Conservation (phyloP, 2,797 vertebrate species). For the Danio jaintianensis region DNA sequence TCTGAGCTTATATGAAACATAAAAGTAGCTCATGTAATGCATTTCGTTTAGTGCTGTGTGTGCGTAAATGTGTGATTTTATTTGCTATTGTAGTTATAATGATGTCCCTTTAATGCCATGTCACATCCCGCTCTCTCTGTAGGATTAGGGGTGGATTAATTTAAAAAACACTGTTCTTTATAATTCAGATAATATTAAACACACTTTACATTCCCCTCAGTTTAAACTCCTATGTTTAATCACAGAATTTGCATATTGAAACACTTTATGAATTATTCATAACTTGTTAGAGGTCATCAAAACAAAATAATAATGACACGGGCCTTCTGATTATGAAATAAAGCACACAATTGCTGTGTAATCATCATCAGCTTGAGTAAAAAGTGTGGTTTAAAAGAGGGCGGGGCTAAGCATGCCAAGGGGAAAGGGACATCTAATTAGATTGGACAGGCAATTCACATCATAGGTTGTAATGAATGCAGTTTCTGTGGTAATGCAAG, state of each 20-base stretch:
- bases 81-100: not conserved
- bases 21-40: not conserved
- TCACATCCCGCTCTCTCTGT: constrained; percentile 20
- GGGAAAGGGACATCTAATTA: constrained; percentile 23
- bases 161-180: constrained; percentile 33
- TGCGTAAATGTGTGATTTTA: constrained; percentile 1
- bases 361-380: constrained; percentile 46
- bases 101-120: constrained; percentile 30
- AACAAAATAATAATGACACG: constrained; percentile 46
- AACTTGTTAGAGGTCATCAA: constrained; percentile 48
- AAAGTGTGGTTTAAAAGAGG: constrained; percentile 33
- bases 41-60: constrained; percentile 9
- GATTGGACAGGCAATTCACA: constrained; percentile 34
- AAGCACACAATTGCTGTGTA: constrained; percentile 32
- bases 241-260: constrained; percentile 52
- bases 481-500: constrained; percentile 15
- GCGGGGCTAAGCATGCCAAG: constrained; percentile 34
- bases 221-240: constrained; percentile 47
- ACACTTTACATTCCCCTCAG: constrained; percentile 46
- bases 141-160: constrained; percentile 44
- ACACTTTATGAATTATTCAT: constrained; percentile 59
- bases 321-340: constrained; percentile 38
- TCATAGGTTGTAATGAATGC: constrained; percentile 25
- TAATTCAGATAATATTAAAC: constrained; percentile 46
- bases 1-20: constrained; percentile 16